Percentiles rank a stretch among this genome's conserved stretches.
Conservation (phyloP, 2,797 vertebrate species). For the Ceyx erithaca region DNA sequence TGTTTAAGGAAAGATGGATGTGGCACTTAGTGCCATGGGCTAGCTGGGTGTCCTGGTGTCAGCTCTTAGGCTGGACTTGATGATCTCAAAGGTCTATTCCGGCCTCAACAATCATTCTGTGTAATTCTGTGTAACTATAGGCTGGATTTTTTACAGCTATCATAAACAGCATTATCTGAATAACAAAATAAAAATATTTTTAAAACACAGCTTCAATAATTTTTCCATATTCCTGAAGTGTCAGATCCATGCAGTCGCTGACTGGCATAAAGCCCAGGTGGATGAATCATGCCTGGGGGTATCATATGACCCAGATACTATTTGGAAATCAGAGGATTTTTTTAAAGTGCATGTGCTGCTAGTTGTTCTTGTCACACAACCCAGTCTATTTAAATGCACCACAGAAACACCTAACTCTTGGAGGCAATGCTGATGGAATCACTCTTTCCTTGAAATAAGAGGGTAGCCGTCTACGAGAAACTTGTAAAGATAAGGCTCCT, state of each 20-base stretch:
- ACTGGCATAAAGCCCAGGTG: conserved; percentile 59
- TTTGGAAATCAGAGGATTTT: conserved; percentile 21
- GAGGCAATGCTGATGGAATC: not conserved
- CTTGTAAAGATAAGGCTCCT: not conserved
- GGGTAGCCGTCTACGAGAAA: not conserved
- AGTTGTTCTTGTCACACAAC: not conserved
- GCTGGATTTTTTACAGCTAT: not conserved
- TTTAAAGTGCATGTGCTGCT: not conserved
- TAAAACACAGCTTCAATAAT: conserved; percentile 6
- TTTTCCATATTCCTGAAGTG: not conserved
- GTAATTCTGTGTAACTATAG: not conserved
- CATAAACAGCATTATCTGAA: not conserved
- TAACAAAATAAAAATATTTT: not conserved
- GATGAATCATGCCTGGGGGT: conserved; percentile 50
- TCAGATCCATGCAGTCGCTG: not conserved
- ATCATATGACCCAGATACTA: conserved; percentile 49
- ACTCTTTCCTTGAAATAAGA: not conserved
- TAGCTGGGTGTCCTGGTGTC: too few relatives aligned
- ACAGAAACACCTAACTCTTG: not conserved
- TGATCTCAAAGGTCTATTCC: too few relatives aligned
- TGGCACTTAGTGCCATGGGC: too few relatives aligned
- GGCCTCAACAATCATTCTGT: too few relatives aligned
- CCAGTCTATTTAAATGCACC: not conserved
- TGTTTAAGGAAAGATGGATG: too few relatives aligned
- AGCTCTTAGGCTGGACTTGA: too few relatives aligned